Conservation (phyloP, 2,797 vertebrate genomes). For the Melanogrammus aeglefinus region DNA sequence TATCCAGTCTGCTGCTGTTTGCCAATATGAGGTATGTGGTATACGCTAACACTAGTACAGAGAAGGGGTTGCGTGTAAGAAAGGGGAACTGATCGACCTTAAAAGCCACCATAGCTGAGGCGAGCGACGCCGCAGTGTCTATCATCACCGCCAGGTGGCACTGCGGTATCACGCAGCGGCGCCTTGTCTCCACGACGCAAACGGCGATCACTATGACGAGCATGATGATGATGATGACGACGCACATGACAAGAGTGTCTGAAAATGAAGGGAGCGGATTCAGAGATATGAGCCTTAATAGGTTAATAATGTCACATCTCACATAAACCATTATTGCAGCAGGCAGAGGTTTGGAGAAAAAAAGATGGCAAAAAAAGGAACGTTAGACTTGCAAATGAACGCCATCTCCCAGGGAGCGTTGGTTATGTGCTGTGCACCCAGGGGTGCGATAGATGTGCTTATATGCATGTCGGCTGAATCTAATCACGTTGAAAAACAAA, state of each 20-base stretch:
- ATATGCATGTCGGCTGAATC: not conserved
- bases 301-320: conserved; percentile 63
- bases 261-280: conserved; percentile 61
- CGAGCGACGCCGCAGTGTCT: conserved; percentile 12
- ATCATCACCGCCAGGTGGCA: conserved; percentile 65
- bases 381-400: not conserved
- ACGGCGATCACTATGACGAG: conserved; percentile 57
- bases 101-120: conserved; percentile 16
- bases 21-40: no score
- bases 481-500: not conserved
- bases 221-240: conserved; percentile 56
- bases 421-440: not conserved
- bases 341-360: conserved; percentile 41
- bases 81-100: conserved; percentile 20
- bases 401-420: not conserved
- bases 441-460: not conserved
- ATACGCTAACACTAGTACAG: no score
- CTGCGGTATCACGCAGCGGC: conserved; percentile 55
- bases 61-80: conserved; percentile 6
- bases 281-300: conserved; percentile 55
- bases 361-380: conserved; percentile 20
- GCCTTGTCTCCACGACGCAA: conserved; percentile 22
- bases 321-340: conserved; percentile 54
- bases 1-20: no score
- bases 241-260: conserved; percentile 61